These are phyloP conservation scores for Thryonomys swinderianus DNA, from an alignment of 2,113 vertebrate species.

Conservation along the genomic window DNA sequence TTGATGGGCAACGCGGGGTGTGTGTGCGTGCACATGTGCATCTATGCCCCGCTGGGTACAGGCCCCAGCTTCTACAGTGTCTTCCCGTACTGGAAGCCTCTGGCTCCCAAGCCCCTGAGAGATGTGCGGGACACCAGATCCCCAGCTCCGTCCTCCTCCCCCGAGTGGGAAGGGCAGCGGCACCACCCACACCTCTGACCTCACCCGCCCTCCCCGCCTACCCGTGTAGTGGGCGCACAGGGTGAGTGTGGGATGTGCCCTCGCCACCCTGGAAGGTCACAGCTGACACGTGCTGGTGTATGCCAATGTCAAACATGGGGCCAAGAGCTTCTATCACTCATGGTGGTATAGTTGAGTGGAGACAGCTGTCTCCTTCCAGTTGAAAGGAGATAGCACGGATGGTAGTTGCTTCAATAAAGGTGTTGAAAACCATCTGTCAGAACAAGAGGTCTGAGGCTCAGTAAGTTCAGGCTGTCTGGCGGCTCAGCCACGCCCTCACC, in stretches of 20 bases:
- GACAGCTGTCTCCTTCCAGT: too few species aligned
- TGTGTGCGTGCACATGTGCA: too few species aligned
- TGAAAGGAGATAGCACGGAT: not conserved
- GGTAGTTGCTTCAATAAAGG: not conserved
- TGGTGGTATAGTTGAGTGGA: too few species aligned
- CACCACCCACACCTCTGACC: too few species aligned
- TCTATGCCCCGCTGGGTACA: not conserved
- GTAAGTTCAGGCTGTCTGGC: not conserved
- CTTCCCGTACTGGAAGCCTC: not conserved
- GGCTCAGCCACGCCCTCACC: not conserved
- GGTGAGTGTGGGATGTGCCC: not conserved
- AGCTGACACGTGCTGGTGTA: not conserved
- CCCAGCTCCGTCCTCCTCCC: fast-evolving
- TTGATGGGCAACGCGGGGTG: too few species aligned
- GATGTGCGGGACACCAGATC: not conserved
- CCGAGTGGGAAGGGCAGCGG: fast-evolving
- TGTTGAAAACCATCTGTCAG: not conserved
- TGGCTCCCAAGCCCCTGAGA: not conserved
- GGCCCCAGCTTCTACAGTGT: not conserved
- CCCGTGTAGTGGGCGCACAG: too few species aligned
- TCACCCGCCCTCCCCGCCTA: not conserved
- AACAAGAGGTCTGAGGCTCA: not conserved
- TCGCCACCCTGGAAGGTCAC: not conserved
- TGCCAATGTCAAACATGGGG: not conserved
- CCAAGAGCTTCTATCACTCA: not conserved